phyloP scores from a whole-genome alignment of 2,888 invertebrate species.

The Busseola fusca region DNA sequence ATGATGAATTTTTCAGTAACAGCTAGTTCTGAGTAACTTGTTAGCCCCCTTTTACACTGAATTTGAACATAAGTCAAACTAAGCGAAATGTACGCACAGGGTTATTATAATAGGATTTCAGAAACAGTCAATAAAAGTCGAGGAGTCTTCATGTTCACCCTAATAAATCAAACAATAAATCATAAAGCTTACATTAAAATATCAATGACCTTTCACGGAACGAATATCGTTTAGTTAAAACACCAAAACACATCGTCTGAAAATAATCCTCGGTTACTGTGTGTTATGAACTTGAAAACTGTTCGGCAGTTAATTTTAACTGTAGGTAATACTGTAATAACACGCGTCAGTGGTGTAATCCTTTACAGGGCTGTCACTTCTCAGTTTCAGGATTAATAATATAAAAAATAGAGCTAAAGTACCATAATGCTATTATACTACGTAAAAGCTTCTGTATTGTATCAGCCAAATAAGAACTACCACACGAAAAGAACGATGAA shows the following conservation, averaged over 20 bases:
- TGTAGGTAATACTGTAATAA: conserved; percentile 69
- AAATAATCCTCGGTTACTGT: conserved; percentile 67
- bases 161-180: conserved; percentile 25
- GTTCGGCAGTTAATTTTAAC: conserved; percentile 72
- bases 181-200: conserved; percentile 18
- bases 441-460: neutral
- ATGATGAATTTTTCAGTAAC: no score
- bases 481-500: neutral
- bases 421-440: no score
- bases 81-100: no score
- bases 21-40: no score
- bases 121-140: neutral
- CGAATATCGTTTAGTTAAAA: conserved; percentile 56
- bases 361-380: conserved; percentile 51
- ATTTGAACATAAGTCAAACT: neutral
- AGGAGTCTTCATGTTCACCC: neutral
- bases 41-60: neutral
- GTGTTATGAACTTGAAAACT: conserved; percentile 77
- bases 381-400: neutral
- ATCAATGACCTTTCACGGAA: conserved; percentile 65
- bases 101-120: neutral
- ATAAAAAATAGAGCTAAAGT: no score
- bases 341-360: conserved; percentile 67
- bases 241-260: conserved; percentile 69
- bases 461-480: neutral